Evolutionary conservation across 2,888 invertebrate species (phyloP).

Genomic region (Heliconius ismenius): DNA sequence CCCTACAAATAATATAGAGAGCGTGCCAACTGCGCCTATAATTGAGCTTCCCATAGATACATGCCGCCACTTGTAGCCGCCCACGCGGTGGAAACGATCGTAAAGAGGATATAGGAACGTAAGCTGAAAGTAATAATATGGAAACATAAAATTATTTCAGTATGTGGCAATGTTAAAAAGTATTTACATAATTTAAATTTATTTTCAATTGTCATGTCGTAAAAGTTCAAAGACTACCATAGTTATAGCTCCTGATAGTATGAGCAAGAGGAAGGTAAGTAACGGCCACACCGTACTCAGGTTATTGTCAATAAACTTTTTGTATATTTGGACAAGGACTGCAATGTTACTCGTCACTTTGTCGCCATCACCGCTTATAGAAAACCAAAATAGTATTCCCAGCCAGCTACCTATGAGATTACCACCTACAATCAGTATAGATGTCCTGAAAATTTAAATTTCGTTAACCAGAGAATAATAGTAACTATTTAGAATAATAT

Average conservation of each 20-base stretch:
- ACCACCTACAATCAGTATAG: constrained; percentile 53
- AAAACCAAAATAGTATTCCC: constrained; percentile 64
- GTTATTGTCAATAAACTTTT: constrained; percentile 49
- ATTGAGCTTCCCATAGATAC: constrained; percentile 53
- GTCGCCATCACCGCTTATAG: constrained; percentile 50
- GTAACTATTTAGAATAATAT: neutral
- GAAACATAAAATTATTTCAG: neutral
- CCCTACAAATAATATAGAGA: constrained; percentile 54
- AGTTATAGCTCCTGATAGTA: constrained; percentile 64
- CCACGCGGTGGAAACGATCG: constrained; percentile 61
- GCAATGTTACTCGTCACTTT: constrained; percentile 56
- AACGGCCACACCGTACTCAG: constrained; percentile 58
- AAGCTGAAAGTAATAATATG: constrained; percentile 54
- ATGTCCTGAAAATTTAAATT: constrained; percentile 56
- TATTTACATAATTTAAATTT: neutral
- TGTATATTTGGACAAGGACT: constrained; percentile 60
- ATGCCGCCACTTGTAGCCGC: constrained; percentile 62
- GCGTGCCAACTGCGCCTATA: constrained; percentile 51
- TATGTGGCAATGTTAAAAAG: neutral
- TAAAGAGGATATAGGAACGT: constrained; percentile 62
- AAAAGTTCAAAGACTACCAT: constrained; percentile 60
- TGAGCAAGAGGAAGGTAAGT: constrained; percentile 54
- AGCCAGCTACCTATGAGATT: constrained; percentile 62
- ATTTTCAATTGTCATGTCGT: neutral
- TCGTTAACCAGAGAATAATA: neutral